These are phyloP conservation scores for Diadumene lineata DNA, from an alignment of 92 coral and sea anemone species.

Conservation along the genomic window DNA sequence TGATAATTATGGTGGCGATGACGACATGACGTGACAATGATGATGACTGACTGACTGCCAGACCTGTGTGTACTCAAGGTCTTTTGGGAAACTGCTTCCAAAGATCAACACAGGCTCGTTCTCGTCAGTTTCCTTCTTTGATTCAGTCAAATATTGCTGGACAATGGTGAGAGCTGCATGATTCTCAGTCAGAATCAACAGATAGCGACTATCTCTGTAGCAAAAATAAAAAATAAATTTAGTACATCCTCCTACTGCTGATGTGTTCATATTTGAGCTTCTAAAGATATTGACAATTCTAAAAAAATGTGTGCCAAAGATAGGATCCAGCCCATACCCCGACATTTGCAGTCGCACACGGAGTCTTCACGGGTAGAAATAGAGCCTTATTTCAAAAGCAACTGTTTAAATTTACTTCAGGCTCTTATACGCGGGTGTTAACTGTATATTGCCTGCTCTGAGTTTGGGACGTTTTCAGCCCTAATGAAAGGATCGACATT, in stretches of 20 bases:
- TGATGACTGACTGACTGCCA: not conserved
- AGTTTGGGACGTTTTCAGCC: not conserved
- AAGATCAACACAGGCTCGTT: constrained; percentile 73
- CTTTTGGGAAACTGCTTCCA: constrained; percentile 88
- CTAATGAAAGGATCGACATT: too few relatives aligned
- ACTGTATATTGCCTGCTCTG: not conserved
- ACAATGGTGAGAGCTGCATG: constrained; percentile 79
- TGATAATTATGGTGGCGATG: not conserved
- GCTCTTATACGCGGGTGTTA: not conserved
- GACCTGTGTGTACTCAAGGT: constrained; percentile 90
- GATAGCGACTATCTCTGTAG: constrained; percentile 75
- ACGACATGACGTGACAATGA: not conserved
- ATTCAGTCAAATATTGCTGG: constrained; percentile 35
- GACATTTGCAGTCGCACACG: too few relatives aligned
- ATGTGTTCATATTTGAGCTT: too few relatives aligned
- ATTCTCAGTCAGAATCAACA: constrained; percentile 80
- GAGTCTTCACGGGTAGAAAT: too few relatives aligned
- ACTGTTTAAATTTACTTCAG: not conserved
- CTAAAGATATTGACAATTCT: too few relatives aligned
- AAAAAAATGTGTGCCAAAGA: too few relatives aligned
- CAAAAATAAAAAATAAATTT: not conserved
- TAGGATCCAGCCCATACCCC: too few relatives aligned
- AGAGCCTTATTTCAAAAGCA: too few relatives aligned
- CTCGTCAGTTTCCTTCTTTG: constrained; percentile 12
- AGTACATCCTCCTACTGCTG: too few relatives aligned